Conservation (phyloP, 64 coral and sea anemone genomes). For the Pocillopora damicornis region DNA sequence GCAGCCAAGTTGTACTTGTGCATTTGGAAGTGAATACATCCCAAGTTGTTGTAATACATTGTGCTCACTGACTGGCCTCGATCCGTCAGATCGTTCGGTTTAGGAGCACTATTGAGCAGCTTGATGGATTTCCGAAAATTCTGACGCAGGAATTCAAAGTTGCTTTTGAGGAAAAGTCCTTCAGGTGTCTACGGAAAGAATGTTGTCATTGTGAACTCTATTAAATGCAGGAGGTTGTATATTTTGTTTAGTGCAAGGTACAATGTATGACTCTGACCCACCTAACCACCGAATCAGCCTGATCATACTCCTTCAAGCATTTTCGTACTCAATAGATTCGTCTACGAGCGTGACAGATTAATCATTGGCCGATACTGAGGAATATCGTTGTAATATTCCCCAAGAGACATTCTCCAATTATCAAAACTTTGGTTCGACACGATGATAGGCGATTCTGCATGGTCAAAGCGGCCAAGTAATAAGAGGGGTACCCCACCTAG, state of each 20-base stretch:
- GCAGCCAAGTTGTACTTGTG: constrained; percentile 96
- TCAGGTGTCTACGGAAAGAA: constrained; percentile 60
- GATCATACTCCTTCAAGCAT: too few relatives aligned
- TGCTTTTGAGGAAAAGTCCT: constrained; percentile 94
- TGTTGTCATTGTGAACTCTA: background rate
- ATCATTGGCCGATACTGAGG: too few relatives aligned
- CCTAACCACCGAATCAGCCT: too few relatives aligned
- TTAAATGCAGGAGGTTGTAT: background rate
- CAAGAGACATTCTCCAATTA: too few relatives aligned
- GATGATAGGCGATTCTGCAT: too few relatives aligned
- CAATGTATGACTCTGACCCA: too few relatives aligned
- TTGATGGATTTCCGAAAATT: constrained; percentile 95
- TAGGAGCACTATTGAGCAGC: constrained; percentile 89
- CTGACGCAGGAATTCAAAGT: constrained; percentile 94
- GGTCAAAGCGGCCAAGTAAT: too few relatives aligned
- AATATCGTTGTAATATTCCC: too few relatives aligned
- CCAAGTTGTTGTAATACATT: constrained; percentile 98
- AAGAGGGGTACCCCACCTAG: too few relatives aligned
- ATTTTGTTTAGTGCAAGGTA: background rate
- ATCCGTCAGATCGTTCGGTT: constrained; percentile 43
- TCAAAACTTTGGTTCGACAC: too few relatives aligned
- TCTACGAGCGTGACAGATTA: too few relatives aligned
- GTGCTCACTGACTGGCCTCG: constrained; percentile 78
- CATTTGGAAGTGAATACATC: constrained; percentile 98
- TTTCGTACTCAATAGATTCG: too few relatives aligned